Evolutionary conservation across 2,113 vertebrate species (phyloP), one percentile per base, ranked within the genome.

Genomic region (Microcebus lehilahytsara): DNA sequence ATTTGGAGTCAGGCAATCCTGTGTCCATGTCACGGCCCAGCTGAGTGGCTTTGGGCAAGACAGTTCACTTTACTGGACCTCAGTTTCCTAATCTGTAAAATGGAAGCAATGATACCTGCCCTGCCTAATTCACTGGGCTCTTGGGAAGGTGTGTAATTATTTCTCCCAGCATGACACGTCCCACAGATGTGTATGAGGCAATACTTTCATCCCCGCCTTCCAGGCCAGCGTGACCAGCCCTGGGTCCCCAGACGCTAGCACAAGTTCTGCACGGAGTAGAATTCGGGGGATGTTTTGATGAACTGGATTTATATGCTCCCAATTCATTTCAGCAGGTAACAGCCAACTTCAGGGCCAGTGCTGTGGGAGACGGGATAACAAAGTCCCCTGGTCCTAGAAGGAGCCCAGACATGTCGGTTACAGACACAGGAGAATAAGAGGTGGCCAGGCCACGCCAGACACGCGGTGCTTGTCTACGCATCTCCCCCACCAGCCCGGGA

Each of bases 151-250:
- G 0, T 5, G 37, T 34, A 9, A 25, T 23, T 10, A 2, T n/a
- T 5, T 27, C 75, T 42, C 14, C 37, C 53, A 5, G 27, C 14
- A 0, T 0, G 17, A 22, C 32, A 13, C 3, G 13, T 19, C 46
- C 32, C 25, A 5, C 27, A 58, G 60, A 32, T 9, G 11, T 51
- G 12, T 27, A 34, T 16, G 1, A 66, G 42, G 19, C 1, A 2
- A 22, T 19, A 72, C 16, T 30, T 69, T 16, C 19, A 10, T 1
- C 40, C 37, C 6, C 53, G 49, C 23, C 53, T 77, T 60, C 34
- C 42, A 71, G 46, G 2, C 8, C 22, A 40, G 32, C 22, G 71
- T 34, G 1, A 0, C 9, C 77, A 16, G 49, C 58, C 80, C 64
- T 16, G 20, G n/a, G 2, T 16, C 69, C 49, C 32, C 81, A 66